Conservation (phyloP, 2,113 vertebrate genomes). For the Seriola rivoliana region DNA sequence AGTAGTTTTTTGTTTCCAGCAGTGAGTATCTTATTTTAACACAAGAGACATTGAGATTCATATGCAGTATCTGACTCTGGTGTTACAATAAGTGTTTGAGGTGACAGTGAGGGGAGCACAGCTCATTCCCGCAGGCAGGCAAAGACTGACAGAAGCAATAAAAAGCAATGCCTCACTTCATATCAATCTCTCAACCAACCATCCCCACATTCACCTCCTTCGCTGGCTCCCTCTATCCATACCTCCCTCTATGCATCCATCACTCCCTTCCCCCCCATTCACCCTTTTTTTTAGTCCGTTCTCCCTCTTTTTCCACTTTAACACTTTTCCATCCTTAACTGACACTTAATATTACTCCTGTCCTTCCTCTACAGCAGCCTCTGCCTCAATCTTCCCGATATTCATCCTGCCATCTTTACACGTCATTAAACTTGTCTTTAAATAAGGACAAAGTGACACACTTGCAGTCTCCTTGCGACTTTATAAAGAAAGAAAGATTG, state of each 20-base stretch:
- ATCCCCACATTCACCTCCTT: slow-evolving; percentile 21
- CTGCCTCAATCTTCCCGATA: neutral
- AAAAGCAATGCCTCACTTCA: slow-evolving; percentile 71
- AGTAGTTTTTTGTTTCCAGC: slow-evolving; percentile 2
- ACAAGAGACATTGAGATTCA: slow-evolving; percentile 36
- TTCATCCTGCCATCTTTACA: slow-evolving; percentile 10
- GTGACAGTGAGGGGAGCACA: slow-evolving; percentile 49
- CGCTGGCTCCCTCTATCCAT: slow-evolving; percentile 12
- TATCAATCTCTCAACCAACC: slow-evolving; percentile 51
- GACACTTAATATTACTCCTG: slow-evolving; percentile 28
- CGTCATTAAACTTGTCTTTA: slow-evolving; percentile 21
- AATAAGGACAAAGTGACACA: slow-evolving; percentile 36
- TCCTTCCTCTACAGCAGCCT: neutral
- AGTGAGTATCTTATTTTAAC: slow-evolving; percentile 28
- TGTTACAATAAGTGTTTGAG: slow-evolving; percentile 65
- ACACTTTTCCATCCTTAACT: slow-evolving; percentile 29
- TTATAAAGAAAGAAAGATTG: slow-evolving; percentile 26
- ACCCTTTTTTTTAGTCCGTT: neutral
- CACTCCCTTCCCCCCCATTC: neutral
- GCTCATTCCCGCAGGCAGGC: slow-evolving; percentile 56
- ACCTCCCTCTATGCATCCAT: slow-evolving; percentile 38
- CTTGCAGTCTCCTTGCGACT: slow-evolving; percentile 8
- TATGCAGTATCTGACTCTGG: slow-evolving; percentile 33
- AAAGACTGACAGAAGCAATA: slow-evolving; percentile 77
- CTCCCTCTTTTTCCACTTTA: slow-evolving; percentile 12